Evolutionary conservation across 2,888 invertebrate species (phyloP).

Genomic region (Lasioglossum morio): DNA sequence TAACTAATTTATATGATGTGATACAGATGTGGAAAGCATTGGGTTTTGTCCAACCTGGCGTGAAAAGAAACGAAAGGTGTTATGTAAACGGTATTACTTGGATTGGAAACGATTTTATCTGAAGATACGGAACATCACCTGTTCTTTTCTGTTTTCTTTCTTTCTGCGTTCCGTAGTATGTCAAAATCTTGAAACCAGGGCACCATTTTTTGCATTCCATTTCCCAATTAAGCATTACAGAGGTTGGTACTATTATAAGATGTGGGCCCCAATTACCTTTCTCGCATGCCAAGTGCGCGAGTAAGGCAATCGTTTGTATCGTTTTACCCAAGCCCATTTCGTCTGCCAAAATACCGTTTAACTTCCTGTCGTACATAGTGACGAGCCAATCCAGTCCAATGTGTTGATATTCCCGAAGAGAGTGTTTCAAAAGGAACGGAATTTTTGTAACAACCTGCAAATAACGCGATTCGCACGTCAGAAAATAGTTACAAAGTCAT

Average conservation of each 20-base stretch:
- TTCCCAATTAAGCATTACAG: conserved; percentile 99
- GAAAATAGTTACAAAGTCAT: background rate
- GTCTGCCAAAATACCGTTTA: conserved; percentile 98
- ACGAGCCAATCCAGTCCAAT: conserved; percentile 99
- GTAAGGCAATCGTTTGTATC: conserved; percentile 97
- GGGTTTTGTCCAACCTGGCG: conserved; percentile 96
- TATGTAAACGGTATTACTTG: conserved; percentile 7
- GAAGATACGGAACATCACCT: conserved; percentile 78
- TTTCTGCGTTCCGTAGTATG: conserved; percentile 98
- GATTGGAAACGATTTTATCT: background rate
- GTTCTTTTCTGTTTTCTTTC: conserved; percentile 96
- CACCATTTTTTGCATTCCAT: conserved; percentile 99
- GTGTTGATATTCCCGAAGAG: conserved; percentile 97
- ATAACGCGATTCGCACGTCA: conserved; percentile 66
- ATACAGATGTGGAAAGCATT: conserved; percentile 99
- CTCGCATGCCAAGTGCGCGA: conserved; percentile 97
- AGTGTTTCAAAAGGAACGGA: conserved; percentile 96
- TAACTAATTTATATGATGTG: conserved; percentile 98
- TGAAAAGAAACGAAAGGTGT: conserved; percentile 22
- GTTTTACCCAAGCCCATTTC: conserved; percentile 99
- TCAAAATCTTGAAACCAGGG: conserved; percentile 99
- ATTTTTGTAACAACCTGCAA: conserved; percentile 94
- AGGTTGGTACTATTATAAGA: conserved; percentile 99
- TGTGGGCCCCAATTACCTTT: conserved; percentile 99
- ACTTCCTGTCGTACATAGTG: conserved; percentile 96